These are phyloP conservation scores for Anthoscopus minutus DNA, from an alignment of 2,113 vertebrate genomes.

Conservation along the genomic window DNA sequence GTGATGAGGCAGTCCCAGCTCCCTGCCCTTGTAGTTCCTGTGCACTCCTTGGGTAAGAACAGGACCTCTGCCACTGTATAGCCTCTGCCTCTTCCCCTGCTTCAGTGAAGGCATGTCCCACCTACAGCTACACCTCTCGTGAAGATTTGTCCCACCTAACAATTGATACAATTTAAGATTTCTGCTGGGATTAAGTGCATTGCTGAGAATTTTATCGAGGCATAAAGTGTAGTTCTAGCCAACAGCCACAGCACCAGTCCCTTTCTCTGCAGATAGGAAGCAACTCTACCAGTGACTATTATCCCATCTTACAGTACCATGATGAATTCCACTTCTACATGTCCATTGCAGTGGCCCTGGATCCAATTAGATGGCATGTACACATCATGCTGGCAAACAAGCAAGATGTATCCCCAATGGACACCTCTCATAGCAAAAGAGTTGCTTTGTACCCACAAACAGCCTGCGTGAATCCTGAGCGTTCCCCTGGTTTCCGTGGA, in stretches of 20 bases:
- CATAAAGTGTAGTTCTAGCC: neutral
- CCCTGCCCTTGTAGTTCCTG: neutral
- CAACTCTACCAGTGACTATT: neutral
- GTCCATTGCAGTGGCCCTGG: neutral
- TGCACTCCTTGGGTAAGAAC: neutral
- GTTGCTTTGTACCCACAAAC: neutral
- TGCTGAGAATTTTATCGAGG: neutral
- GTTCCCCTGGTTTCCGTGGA: neutral
- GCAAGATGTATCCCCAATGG: neutral
- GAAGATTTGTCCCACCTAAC: neutral
- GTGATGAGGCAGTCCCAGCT: too few relatives aligned
- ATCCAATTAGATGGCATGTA: neutral
- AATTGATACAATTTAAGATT: neutral
- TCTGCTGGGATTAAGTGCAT: neutral
- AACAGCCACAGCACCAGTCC: neutral
- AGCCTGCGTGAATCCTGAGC: neutral
- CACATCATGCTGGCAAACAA: neutral
- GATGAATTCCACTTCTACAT: neutral
- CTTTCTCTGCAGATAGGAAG: neutral
- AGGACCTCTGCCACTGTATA: neutral
- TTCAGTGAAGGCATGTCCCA: neutral
- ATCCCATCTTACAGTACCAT: neutral
- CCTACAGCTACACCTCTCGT: neutral
- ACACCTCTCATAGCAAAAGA: neutral
- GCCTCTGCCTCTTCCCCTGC: neutral